These are phyloP conservation scores for Cheumatopsyche charites DNA, from an alignment of 1,140 invertebrate genomes.

Conservation along the genomic window DNA sequence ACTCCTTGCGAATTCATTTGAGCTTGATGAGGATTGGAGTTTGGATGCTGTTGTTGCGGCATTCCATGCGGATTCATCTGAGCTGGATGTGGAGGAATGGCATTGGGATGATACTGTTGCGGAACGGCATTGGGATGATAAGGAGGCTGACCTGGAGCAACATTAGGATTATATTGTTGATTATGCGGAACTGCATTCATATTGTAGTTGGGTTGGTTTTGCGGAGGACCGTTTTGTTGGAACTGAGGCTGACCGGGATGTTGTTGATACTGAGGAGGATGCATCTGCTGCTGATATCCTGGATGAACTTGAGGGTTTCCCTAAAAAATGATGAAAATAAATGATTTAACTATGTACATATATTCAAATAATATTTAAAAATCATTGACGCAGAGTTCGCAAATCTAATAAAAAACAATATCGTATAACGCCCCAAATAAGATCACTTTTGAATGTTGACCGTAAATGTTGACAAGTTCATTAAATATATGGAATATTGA, in stretches of 20 bases:
- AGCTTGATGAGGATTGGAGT: slow-evolving; percentile 35
- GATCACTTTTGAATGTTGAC: no score
- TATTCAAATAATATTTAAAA: neutral
- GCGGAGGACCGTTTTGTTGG: slow-evolving; percentile 49
- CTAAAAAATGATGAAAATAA: slow-evolving; percentile 5
- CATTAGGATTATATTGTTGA: slow-evolving; percentile 47
- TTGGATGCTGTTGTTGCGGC: slow-evolving; percentile 45
- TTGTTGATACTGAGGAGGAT: slow-evolving; percentile 42
- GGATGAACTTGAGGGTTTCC: slow-evolving; percentile 33
- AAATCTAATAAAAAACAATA: no score
- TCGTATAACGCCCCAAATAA: no score
- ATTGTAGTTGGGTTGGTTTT: slow-evolving; percentile 47
- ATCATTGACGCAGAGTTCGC: no score
- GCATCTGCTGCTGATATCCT: slow-evolving; percentile 41
- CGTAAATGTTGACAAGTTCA: no score
- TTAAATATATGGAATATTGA: no score
- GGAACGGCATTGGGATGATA: slow-evolving; percentile 48
- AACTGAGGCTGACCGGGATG: slow-evolving; percentile 54
- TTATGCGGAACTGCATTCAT: slow-evolving; percentile 42
- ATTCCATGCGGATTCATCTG: slow-evolving; percentile 38
- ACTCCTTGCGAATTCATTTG: no score
- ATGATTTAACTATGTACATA: neutral
- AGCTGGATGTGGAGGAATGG: slow-evolving; percentile 36
- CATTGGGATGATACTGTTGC: slow-evolving; percentile 49
- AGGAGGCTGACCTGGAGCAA: slow-evolving; percentile 33